Evolutionary conservation across 2,888 invertebrate species (phyloP).

Genomic region (Panorpa germanica): DNA sequence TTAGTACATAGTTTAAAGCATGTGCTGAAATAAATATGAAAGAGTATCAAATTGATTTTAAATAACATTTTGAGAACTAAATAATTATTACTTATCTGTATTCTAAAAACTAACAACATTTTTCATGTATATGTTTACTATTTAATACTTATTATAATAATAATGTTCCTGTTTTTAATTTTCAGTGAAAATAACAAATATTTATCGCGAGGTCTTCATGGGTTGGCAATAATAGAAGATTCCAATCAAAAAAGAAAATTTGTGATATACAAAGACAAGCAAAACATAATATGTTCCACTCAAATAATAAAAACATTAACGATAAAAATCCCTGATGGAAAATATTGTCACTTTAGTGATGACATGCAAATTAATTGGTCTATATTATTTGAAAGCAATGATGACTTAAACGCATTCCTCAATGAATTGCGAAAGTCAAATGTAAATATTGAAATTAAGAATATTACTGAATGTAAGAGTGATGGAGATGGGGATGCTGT

Average conservation of each 20-base stretch:
- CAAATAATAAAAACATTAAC: no score
- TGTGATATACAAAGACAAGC: conserved; percentile 17
- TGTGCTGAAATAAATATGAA: no score
- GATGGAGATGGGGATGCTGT: conserved; percentile 6
- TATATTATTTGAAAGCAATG: conserved; percentile 25
- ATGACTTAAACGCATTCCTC: conserved; percentile 19
- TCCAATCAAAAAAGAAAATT: conserved; percentile 13
- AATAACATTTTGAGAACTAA: no score
- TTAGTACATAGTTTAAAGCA: no score
- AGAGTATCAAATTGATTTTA: no score
- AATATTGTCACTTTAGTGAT: conserved; percentile 25
- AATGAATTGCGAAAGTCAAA: conserved; percentile 15
- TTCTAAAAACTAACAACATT: no score
- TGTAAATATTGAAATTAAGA: conserved; percentile 3
- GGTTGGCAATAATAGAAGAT: conserved; percentile 24
- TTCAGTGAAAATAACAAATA: conserved; percentile 19
- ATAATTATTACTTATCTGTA: no score
- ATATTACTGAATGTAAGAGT: background rate
- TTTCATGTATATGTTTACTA: no score
- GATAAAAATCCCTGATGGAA: no score
- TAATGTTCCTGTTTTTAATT: no score
- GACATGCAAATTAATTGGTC: conserved; percentile 32
- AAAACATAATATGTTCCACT: no score
- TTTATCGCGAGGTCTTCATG: conserved; percentile 22
- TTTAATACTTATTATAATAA: no score